Evolutionary conservation across 2,888 invertebrate genomes (phyloP).

Genomic region (Ommatoiulus sabulosus): DNA sequence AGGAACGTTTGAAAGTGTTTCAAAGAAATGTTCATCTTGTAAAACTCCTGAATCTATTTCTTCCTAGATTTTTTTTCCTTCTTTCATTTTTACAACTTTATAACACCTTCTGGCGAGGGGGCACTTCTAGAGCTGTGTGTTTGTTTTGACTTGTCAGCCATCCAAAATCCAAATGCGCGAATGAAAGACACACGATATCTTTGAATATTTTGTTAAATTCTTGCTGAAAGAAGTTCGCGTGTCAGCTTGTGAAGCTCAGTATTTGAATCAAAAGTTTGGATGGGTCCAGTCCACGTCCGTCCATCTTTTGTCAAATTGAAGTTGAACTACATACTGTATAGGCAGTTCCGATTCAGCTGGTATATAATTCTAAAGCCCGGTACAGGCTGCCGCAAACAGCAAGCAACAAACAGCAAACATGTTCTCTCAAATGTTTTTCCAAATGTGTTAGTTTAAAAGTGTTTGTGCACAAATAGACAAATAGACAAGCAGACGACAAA

Average conservation of each 20-base stretch:
- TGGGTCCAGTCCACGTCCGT: neutral
- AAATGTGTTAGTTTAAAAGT: too few species aligned
- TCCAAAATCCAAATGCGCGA: conserved; percentile 17
- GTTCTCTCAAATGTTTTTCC: too few species aligned
- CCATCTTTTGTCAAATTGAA: neutral
- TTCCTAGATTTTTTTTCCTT: neutral
- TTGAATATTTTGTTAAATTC: neutral
- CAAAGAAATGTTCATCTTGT: neutral
- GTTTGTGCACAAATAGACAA: too few species aligned
- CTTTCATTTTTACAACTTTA: conserved; percentile 12
- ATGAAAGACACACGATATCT: neutral
- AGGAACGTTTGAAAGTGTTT: neutral
- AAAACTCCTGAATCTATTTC: neutral
- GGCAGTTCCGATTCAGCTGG: too few species aligned
- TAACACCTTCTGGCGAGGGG: conserved; percentile 17
- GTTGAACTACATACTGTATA: too few species aligned
- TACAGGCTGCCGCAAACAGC: too few species aligned
- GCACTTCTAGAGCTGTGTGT: neutral
- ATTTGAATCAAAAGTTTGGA: neutral
- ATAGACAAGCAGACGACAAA: too few species aligned
- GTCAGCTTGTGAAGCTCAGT: too few species aligned
- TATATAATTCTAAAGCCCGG: too few species aligned
- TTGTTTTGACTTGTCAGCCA: conserved; percentile 39
- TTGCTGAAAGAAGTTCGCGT: neutral
- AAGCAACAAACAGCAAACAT: too few species aligned